Evolutionary conservation across 2,113 vertebrate genomes (phyloP), one percentile per base, ranked within the genome.

Genomic region (Actinemys pallida): DNA sequence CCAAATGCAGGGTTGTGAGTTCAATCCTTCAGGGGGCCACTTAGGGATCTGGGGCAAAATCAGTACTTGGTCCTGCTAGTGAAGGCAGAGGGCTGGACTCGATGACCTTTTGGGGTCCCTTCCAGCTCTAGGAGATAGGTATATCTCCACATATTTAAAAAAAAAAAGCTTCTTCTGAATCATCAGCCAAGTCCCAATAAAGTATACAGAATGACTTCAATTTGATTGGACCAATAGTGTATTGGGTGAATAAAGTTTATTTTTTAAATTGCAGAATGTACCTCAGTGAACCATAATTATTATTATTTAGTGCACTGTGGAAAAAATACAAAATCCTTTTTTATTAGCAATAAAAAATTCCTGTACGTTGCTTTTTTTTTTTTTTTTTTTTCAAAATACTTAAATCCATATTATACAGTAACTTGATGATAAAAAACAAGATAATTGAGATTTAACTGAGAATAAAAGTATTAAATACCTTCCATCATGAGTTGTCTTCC

Each of bases 401-500:
- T 76, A 45, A 89, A 53, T 88, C 65, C 49, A 47, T 5, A 81
- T 42, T 81, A 80, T 45, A 91, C 25, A 90, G 2, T 3, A 84
- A 12, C 9, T 57, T 85, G 14, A 25, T 8, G 3, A 31, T 49
- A 42, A 91, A 79, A 2, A 2, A 75, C 4, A 84, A 92, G 19
- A 80, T 25, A 3, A 10, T 45, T 50, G 56, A 3, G 86, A 1
- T 12, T 8, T 27, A 3, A 65, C 31, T 65, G 45, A 10, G 42
- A 84, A 59, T 14, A 6, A 96, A 84, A 87, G 56, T 3, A 3
- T 53, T 91, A 39, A 87, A 42, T 97, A 98, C 97, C 97, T 97
- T 95, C 91, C 45, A 98, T 90, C 3, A 81, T 86, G 87, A 11
- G 52, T 3, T 93, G 94, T 76, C 39, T 95, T 95, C 86, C 91